phyloP scores from a whole-genome alignment of 2,888 invertebrate species.

The Cecidostiba fungosa region DNA sequence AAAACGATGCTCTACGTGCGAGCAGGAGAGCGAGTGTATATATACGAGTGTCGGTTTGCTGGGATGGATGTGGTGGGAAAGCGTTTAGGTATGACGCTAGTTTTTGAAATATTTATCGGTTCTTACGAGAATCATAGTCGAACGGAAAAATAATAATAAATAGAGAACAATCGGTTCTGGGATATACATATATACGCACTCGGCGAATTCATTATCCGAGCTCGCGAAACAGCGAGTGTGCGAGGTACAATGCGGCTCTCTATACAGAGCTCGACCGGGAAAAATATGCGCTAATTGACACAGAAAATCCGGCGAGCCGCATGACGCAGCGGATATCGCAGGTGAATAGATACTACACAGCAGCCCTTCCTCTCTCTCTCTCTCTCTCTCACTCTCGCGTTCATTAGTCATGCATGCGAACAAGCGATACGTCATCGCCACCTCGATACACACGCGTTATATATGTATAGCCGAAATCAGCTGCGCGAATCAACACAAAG shows the following conservation, averaged over 20 bases:
- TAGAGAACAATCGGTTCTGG: background rate
- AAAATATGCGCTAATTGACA: conserved; percentile 14
- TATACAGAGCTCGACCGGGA: background rate
- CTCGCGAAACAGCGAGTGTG: background rate
- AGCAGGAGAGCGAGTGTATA: no score
- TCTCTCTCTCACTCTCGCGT: background rate
- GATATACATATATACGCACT: background rate
- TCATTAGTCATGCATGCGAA: conserved; percentile 45
- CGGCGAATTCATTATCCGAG: background rate
- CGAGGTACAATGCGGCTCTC: background rate
- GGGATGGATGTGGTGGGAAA: no score
- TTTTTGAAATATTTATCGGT: no score
- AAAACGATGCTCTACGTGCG: background rate
- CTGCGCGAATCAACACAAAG: conserved; percentile 42
- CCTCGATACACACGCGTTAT: background rate
- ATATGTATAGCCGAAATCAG: conserved; percentile 24
- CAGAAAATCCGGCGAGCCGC: background rate
- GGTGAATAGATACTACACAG: background rate
- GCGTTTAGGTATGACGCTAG: no score
- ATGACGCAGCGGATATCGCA: conserved; percentile 4
- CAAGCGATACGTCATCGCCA: conserved; percentile 33
- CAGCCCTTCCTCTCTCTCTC: background rate
- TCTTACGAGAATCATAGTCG: no score
- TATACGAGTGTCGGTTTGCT: no score
- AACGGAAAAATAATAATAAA: no score